A percentile compares a stretch with the other conserved stretches of the same genome.
Evolutionary conservation across 1,140 invertebrate species (phyloP).

Genomic region (Eriocheir sinensis): DNA sequence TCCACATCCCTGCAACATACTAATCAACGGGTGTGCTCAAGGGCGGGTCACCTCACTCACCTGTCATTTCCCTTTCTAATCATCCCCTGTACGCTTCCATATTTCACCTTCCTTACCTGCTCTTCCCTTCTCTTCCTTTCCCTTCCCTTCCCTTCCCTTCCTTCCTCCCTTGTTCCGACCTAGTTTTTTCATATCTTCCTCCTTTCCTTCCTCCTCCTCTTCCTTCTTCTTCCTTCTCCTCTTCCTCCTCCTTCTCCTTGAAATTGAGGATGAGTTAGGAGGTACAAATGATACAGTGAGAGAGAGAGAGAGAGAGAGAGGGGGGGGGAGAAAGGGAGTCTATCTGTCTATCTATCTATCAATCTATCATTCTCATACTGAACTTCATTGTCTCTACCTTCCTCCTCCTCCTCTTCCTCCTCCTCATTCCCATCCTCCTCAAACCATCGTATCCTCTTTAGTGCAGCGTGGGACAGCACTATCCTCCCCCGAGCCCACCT

Average conservation of each 20-base stretch:
- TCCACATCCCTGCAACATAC: too few relatives aligned
- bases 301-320: constrained; percentile 20
- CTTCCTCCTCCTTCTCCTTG: neutral
- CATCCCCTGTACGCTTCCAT: neutral
- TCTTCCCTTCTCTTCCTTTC: too few relatives aligned
- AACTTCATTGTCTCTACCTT: neutral
- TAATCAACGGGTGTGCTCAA: too few relatives aligned
- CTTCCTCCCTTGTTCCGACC: neutral
- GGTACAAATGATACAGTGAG: neutral
- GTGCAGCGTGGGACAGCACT: neutral
- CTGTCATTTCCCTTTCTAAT: too few relatives aligned
- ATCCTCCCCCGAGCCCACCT: neutral
- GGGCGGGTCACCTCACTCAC: too few relatives aligned
- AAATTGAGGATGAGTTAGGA: neutral
- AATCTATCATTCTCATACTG: too few relatives aligned
- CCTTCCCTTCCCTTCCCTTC: neutral
- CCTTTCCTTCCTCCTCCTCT: neutral
- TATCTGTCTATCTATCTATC: neutral
- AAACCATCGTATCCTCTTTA: neutral
- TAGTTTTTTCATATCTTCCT: neutral
- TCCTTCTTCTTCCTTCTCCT: neutral
- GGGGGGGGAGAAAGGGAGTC: neutral
- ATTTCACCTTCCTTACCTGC: neutral
- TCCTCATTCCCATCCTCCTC: too few relatives aligned
- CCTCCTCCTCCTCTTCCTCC: neutral